Conservation (phyloP, 2,888 invertebrate species). For the Drosophila picticornis region DNA sequence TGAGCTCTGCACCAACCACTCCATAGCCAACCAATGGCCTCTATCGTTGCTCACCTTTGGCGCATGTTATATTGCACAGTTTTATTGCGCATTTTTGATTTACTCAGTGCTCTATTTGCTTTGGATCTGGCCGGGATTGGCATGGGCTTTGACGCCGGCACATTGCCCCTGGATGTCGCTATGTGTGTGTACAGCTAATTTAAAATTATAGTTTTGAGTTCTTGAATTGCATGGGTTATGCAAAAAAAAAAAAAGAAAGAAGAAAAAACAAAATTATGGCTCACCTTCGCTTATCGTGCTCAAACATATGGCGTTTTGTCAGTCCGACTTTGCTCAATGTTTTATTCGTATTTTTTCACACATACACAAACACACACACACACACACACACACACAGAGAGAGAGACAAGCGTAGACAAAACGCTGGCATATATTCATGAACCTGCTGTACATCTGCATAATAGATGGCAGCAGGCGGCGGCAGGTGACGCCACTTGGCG, state of each 20-base stretch:
- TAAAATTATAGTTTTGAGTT: conserved; percentile 71
- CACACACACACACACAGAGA: background rate
- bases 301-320: conserved; percentile 79
- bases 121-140: conserved; percentile 25
- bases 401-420: conserved; percentile 64
- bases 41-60: conserved; percentile 35
- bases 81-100: conserved; percentile 78
- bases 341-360: conserved; percentile 16
- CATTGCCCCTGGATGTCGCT: conserved; percentile 5
- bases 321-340: conserved; percentile 59
- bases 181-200: conserved; percentile 56
- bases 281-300: conserved; percentile 59
- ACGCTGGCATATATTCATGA: conserved; percentile 76
- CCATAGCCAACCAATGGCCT: background rate
- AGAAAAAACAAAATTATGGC: conserved; percentile 5
- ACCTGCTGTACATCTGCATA: conserved; percentile 79
- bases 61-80: conserved; percentile 59
- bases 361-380: conserved; percentile 14
- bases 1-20: conserved; percentile 50
- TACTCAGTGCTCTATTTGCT: conserved; percentile 48
- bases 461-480: conserved; percentile 74
- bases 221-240: conserved; percentile 30
- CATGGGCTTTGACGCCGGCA: conserved; percentile 25
- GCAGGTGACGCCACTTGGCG: conserved; percentile 76
- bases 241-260: background rate